Conservation (phyloP, 1,140 invertebrate genomes). For the Wiebesia pumilae region DNA sequence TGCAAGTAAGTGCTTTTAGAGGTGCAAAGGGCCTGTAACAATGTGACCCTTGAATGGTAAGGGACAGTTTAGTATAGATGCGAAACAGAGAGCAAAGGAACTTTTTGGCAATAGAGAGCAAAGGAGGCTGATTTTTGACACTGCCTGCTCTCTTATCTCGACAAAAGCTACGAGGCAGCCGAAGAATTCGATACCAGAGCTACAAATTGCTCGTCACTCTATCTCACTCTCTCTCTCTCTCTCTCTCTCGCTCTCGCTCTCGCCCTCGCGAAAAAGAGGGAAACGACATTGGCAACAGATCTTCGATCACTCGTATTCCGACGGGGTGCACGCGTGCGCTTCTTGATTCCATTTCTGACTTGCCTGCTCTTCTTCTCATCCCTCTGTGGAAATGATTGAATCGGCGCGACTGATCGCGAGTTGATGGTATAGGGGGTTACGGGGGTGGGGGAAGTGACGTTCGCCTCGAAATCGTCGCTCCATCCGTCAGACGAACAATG, state of each 20-base stretch:
- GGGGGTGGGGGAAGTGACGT: too few species aligned
- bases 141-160: conserved; percentile 13
- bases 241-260: too few species aligned
- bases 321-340: conserved; percentile 14
- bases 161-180: conserved; percentile 19
- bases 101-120: background rate
- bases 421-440: too few species aligned
- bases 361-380: background rate
- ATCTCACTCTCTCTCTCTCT: too few species aligned
- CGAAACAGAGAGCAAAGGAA: too few species aligned
- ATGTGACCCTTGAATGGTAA: background rate
- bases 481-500: conserved; percentile 49
- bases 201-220: background rate
- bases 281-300: background rate
- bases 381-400: conserved; percentile 21
- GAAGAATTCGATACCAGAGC: conserved; percentile 33
- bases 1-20: too few species aligned
- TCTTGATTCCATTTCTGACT: conserved; percentile 34
- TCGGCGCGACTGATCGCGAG: conserved; percentile 32
- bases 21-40: background rate
- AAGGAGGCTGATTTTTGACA: conserved; percentile 6
- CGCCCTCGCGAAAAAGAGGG: background rate
- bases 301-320: conserved; percentile 36
- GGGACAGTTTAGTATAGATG: background rate
- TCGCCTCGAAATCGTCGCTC: background rate